These are phyloP conservation scores for Heliconius hermathena DNA, from an alignment of 1,140 invertebrate species.

Conservation along the genomic window DNA sequence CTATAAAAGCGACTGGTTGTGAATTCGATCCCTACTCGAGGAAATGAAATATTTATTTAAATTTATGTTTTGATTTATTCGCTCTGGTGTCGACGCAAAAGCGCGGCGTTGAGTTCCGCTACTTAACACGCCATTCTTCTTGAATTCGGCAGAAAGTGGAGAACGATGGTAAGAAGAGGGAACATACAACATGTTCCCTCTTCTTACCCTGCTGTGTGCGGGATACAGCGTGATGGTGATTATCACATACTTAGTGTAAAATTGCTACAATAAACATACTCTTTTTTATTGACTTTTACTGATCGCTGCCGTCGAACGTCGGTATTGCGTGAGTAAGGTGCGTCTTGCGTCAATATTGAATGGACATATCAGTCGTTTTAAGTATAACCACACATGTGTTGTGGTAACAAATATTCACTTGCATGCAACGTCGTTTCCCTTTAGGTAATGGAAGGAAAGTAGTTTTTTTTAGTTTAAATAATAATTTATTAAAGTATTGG, in stretches of 20 bases:
- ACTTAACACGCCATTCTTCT: too few relatives aligned
- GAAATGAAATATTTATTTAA: too few relatives aligned
- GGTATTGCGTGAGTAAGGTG: conserved; percentile 63
- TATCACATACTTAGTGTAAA: conserved; percentile 35
- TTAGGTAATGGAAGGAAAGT: not conserved
- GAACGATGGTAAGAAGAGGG: too few relatives aligned
- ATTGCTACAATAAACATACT: conserved; percentile 70
- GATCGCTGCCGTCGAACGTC: conserved; percentile 47
- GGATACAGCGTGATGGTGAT: too few relatives aligned
- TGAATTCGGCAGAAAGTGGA: too few relatives aligned
- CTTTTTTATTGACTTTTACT: conserved; percentile 61
- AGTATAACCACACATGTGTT: conserved; percentile 8
- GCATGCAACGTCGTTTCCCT: not conserved
- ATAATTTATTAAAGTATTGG: not conserved
- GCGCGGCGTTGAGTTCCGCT: too few relatives aligned
- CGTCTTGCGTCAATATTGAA: conserved; percentile 68
- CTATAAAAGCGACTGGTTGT: too few relatives aligned
- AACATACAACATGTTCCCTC: too few relatives aligned
- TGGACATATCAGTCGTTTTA: conserved; percentile 19
- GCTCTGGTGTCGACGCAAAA: too few relatives aligned
- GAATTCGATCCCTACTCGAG: too few relatives aligned
- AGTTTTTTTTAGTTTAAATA: not conserved
- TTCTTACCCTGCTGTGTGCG: too few relatives aligned
- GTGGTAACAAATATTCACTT: conserved; percentile 12
- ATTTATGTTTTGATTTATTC: too few relatives aligned